A percentile compares a stretch with the other conserved stretches of the same genome.
phyloP scores from a whole-genome alignment of 2,888 invertebrate genomes.

The Nesidiocoris tenuis region DNA sequence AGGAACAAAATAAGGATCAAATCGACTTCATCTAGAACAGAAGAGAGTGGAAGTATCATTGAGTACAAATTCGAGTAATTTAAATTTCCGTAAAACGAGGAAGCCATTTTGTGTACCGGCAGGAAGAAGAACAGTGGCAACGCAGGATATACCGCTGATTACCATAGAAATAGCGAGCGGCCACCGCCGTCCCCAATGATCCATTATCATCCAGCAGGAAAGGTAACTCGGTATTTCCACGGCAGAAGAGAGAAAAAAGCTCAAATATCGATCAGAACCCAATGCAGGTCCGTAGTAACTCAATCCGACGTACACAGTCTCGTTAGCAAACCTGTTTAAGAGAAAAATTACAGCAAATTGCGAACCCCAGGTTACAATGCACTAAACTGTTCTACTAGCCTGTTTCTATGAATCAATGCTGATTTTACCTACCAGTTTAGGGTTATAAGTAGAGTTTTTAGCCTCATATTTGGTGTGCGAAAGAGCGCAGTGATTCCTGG shows the following conservation, averaged over 20 bases:
- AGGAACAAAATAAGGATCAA: slow-evolving; percentile 74
- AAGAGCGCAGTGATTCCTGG: slow-evolving; percentile 67
- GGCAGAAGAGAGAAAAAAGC: slow-evolving; percentile 80
- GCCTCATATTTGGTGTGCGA: slow-evolving; percentile 82
- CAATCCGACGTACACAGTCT: slow-evolving; percentile 87
- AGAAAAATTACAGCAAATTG: no score
- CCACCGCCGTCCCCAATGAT: slow-evolving; percentile 83
- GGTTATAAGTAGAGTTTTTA: slow-evolving; percentile 82
- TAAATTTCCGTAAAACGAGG: no score
- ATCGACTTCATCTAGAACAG: slow-evolving; percentile 66
- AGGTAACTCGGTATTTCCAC: slow-evolving; percentile 89
- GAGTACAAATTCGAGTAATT: no score
- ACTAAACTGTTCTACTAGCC: no score
- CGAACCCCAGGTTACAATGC: no score
- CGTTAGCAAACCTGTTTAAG: slow-evolving; percentile 72
- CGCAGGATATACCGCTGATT: slow-evolving; percentile 78
- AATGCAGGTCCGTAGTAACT: slow-evolving; percentile 89
- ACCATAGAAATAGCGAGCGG: slow-evolving; percentile 84
- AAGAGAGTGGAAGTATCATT: no score
- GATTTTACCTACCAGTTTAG: slow-evolving; percentile 71
- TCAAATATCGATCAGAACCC: slow-evolving; percentile 83
- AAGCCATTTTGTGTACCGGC: no score
- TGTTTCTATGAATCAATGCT: no score
- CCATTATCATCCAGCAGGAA: slow-evolving; percentile 85
- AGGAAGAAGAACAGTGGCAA: slow-evolving; percentile 80